Evolutionary conservation across 2,888 invertebrate species (phyloP).

Genomic region (Rhagonycha lutea): DNA sequence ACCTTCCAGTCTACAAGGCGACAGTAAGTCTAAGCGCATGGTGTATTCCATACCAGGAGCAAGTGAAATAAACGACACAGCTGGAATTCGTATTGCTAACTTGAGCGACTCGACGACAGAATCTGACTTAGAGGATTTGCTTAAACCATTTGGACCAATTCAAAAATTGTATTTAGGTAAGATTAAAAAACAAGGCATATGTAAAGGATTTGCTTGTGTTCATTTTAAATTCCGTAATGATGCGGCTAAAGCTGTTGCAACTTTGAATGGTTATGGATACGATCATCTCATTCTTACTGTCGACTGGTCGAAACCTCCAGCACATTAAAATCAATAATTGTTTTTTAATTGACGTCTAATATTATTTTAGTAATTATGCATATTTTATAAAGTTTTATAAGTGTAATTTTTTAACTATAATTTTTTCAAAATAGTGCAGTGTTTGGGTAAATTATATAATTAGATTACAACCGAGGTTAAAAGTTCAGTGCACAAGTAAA

Average conservation of each 20-base stretch:
- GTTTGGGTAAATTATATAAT: no score
- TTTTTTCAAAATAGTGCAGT: no score
- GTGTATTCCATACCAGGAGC: constrained; percentile 47
- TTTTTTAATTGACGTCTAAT: not conserved
- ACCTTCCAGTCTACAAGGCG: constrained; percentile 88
- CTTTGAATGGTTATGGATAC: constrained; percentile 91
- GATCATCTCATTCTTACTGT: constrained; percentile 97
- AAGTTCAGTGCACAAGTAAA: not conserved
- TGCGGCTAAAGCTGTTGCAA: constrained; percentile 88
- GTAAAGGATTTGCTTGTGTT: constrained; percentile 98
- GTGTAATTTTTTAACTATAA: no score
- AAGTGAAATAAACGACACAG: constrained; percentile 71
- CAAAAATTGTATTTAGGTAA: constrained; percentile 95
- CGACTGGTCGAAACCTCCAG: constrained; percentile 94
- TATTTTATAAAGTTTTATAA: not conserved
- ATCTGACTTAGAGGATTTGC: constrained; percentile 92
- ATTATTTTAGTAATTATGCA: not conserved
- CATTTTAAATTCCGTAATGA: constrained; percentile 91
- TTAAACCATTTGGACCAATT: constrained; percentile 90
- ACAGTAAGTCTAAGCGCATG: constrained; percentile 73
- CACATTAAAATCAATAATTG: not conserved
- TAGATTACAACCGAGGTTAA: no score
- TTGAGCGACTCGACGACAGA: constrained; percentile 95
- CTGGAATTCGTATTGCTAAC: constrained; percentile 96
- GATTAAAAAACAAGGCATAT: constrained; percentile 84